Evolutionary conservation across 2,888 invertebrate species (phyloP), one percentile per base, ranked within the genome.

Genomic region (Muschampia plurimacula): DNA sequence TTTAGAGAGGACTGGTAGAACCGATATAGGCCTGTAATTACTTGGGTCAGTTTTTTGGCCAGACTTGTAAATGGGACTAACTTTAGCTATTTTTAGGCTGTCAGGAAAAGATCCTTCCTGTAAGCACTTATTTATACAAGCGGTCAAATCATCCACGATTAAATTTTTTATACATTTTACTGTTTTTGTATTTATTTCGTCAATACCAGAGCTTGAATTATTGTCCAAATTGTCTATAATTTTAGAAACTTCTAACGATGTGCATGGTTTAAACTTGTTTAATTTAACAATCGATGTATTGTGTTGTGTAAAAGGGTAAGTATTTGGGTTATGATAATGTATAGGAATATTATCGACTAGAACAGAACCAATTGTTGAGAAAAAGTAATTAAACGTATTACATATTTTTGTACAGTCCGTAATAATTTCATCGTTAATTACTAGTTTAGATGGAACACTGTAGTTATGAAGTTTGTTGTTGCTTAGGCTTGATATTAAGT

Each of bases 401-500:
- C 49, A 49, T n/a, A 49, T 49, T 49, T 49, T 49, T n/a, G 49
- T 49, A 49, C n/a, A 15, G n/a, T 49, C 49, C 7, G n/a, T 49
- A 49, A 49, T 49, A n/a, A 49, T 49, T 49, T 49, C 49, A 15
- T 49, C n/a, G 2, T 49, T 15, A 7, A n/a, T n/a, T n/a, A n/a
- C n/a, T 49, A 49, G n/a, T 49, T 49, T n/a, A 49, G 49, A 3
- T 13, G 49, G 49, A 8, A 49, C 49, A 15, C 8, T 7, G 32
- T 4, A 2, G 6, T 6, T 49, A 49, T 49, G n/a, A 5, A n/a
- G 49, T 49, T 49, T 49, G 13, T 49, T 49, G 13, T 49, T 49
- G n/a, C 49, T 49, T n/a, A 49, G 49, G 15, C 49, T 49, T n/a
- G 49, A 49, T 49, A 49, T 49, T 49, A 49, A 49, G n/a, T n/a